Base-by-base conservation (phyloP, 2,113 vertebrate genomes). In the Agelaius phoeniceus region DNA sequence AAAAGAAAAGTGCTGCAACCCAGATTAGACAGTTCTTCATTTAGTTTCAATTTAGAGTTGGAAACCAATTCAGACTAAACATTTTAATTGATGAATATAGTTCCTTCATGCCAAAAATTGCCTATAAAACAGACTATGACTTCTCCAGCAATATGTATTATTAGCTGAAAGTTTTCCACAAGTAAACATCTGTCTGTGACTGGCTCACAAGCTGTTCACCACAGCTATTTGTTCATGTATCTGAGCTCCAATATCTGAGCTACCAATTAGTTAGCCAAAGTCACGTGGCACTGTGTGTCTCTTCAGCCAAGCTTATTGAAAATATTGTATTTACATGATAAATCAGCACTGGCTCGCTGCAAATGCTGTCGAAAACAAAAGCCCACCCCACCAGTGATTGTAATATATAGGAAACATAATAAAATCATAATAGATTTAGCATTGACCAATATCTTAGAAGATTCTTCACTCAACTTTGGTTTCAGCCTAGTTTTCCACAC, bases 51-150 rank as follows among this genome's bases (percentile, higher is more conserved):
- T 68, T 68, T 65, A 69, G 18, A 94, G 84, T 9, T 94, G 81
- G 94, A 78, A 91, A 89, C 11, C 23, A 69, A 79, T 72, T 93
- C 81, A 91, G 89, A 89, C 58, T 58, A 89, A 94, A 79, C 41
- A 62, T 82, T 95, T 89, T 87, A 94, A 58, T 73, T 73, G 51
- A 95, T 82, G 13, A 79, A 89, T 95, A 72, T n/a, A 81, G 39
- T 35, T 28, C 27, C 12, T 71, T 87, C 18, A 27, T 66, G 62
- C 71, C 91, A 97, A 74, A 91, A 95, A 69, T 66, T 93, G 77
- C 81, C 65, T 82, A 20, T 84, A 74, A 94, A 82, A 84, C 86
- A 58, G 80, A 58, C 22, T 37, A 39, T 11, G 22, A 49, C 31
- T 92, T 91, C 71, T 89, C 41, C 76, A 86, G 54, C 87, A 95